A percentile compares a stretch with the other conserved stretches of the same genome.
These are phyloP conservation scores for Apis laboriosa DNA, from an alignment of 1,140 invertebrate genomes.

Conservation along the genomic window DNA sequence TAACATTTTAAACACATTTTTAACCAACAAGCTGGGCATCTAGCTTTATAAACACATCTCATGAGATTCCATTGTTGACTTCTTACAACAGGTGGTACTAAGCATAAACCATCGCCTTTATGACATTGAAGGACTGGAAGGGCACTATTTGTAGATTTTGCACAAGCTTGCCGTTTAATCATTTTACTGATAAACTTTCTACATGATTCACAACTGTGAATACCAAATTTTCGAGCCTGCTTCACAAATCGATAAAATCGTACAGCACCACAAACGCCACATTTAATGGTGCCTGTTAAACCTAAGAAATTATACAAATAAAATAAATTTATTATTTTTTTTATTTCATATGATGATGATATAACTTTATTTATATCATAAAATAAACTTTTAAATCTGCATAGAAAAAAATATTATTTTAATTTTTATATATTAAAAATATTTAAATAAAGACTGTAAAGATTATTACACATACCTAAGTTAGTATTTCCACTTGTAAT, in stretches of 20 bases:
- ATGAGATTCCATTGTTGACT: constrained; percentile 87
- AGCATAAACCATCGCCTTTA: constrained; percentile 86
- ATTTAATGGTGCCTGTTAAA: constrained; percentile 86
- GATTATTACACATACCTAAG: constrained; percentile 55
- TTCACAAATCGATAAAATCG: constrained; percentile 88
- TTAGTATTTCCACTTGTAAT: constrained; percentile 69
- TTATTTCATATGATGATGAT: not conserved
- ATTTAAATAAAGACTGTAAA: not conserved
- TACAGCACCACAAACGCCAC: constrained; percentile 89
- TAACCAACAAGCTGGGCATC: constrained; percentile 93
- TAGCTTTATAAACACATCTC: constrained; percentile 85
- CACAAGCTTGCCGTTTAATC: constrained; percentile 85
- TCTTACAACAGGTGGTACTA: constrained; percentile 86
- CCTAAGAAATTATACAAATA: constrained; percentile 67
- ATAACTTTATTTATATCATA: not conserved
- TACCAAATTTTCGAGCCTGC: constrained; percentile 91
- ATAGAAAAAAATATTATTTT: not conserved
- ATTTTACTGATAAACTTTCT: constrained; percentile 92
- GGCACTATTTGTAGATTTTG: constrained; percentile 79
- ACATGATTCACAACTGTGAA: constrained; percentile 91
- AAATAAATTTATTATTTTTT: not conserved
- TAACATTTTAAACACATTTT: constrained; percentile 91
- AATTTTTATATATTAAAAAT: not conserved
- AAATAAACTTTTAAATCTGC: not conserved
- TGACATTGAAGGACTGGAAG: constrained; percentile 84